Base-by-base conservation (phyloP, 1,140 invertebrate genomes). In the Maconellicoccus hirsutus region DNA sequence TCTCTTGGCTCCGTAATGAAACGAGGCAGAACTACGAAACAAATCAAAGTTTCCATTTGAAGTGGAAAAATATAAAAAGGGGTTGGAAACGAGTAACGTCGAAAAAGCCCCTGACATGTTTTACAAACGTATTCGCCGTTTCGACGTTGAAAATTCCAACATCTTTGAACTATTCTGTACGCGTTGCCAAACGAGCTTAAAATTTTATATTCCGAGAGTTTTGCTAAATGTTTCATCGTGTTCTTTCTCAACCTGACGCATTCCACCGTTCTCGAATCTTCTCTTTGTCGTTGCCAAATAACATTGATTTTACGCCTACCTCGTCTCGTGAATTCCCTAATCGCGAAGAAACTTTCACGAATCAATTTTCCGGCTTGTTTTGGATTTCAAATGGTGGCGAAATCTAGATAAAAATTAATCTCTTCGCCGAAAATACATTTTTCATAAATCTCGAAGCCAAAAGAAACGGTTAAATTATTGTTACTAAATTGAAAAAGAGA, bases 1-100 rank as follows among this genome's bases (percentile, higher is more conserved):
- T 96, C 93, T 72, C 88, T 84, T 14, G 94, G 94, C 74, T 90
- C 88, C 77, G 88, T 86, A 70, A 87, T 85, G 77, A 96, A 93
- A 79, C 86, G 90, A 25, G 94, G 94, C 80, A 95, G 92, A 69
- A 93, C 92, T 91, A 82, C 42, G 42, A 16, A 19, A 52, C 10
- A 52, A 52, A 52, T 33, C 3, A 16, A 81, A 78, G 71, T 73
- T 70, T 52, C 42, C 6, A 6, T 16, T 16, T 52, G n/a, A 12
- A 33, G 29, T 33, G 29, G 29, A 33, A 33, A 52, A 16, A 52
- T 16, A 52, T 52, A 2, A 52, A 3, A 52, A 52, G 42, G 42
- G 16, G 42, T 52, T 3, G 42, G 6, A 52, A 16, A 6, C 42
- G 42, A 16, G 42, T 3, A 16, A 52, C n/a, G 42, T n/a, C 42